Evolutionary conservation across 2,797 vertebrate genomes (phyloP), one percentile per base, ranked within the genome.

Genomic region (Crenuchus spilurus): DNA sequence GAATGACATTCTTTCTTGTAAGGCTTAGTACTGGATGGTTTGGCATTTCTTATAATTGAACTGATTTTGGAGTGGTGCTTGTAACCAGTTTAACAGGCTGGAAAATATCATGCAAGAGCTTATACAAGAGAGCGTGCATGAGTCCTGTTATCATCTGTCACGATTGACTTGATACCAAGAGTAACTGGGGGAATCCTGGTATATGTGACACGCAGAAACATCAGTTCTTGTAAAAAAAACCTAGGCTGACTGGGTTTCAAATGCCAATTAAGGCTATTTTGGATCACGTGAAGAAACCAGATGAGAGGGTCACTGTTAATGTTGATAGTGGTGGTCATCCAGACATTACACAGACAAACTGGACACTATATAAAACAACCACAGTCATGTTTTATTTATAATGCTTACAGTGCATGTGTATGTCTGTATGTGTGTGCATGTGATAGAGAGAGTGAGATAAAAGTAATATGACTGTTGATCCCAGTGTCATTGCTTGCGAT

Each of bases 401-500:
- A 18, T 30, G 7, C 14, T 42, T 42, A 18, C 37, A 63, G 13
- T 44, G 14, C 11, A 8, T 3, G 10, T 55, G 18, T 33, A 13
- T 49, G 44, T 66, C 14, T 46, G 51, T 74, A 24, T 49, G 46
- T 22, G 26, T 33, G 4, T 73, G 63, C 28, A 20, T 48, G 46
- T 44, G 33, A n/a, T n/a, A 75, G 13, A 31, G 52, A 55, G 24
- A 30, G 18, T 18, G 14, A 58, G n/a, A 37, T 58, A 58, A 18
- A 58, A 37, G 26, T 33, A 58, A 20, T 58, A 37, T 37, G 31
- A 63, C 41, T 33, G 18, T 73, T 72, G 55, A 78, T 73, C 64
- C 26, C 64, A 54, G 74, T 72, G 44, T 73, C 75, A 31, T 83
- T 83, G 70, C 61, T 72, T 55, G 81, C 80, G 86, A 90, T 81